Evolutionary conservation across 2,888 invertebrate genomes (phyloP).

Genomic region (Morpho achilles): DNA sequence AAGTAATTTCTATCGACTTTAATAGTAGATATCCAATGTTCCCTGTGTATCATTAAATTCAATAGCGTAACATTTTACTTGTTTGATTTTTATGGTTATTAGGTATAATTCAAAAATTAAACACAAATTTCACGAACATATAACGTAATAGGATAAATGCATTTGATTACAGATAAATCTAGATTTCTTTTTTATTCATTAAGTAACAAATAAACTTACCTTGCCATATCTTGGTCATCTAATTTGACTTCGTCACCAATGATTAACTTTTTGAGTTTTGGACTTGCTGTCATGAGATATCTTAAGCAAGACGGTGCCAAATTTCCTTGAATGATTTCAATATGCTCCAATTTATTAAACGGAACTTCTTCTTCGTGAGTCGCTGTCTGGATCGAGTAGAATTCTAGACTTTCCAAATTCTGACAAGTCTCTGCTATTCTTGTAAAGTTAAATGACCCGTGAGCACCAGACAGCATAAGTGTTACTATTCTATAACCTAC

Average conservation of each 20-base stretch:
- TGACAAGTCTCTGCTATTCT: slow-evolving; percentile 80
- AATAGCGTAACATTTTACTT: no score
- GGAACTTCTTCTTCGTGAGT: slow-evolving; percentile 77
- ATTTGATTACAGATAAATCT: background rate
- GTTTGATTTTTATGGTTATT: no score
- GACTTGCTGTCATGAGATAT: slow-evolving; percentile 80
- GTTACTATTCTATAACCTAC: slow-evolving; percentile 76
- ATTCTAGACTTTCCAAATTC: slow-evolving; percentile 81
- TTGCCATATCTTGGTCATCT: slow-evolving; percentile 82
- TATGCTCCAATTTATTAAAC: slow-evolving; percentile 80
- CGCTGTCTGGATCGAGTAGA: slow-evolving; percentile 82
- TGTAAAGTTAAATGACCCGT: slow-evolving; percentile 79
- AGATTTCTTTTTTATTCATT: background rate
- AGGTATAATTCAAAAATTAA: no score
- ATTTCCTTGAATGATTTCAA: slow-evolving; percentile 84
- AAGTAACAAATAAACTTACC: slow-evolving; percentile 52
- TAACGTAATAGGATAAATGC: no score
- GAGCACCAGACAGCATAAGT: slow-evolving; percentile 79
- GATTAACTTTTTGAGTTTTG: slow-evolving; percentile 79
- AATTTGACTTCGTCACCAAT: slow-evolving; percentile 83
- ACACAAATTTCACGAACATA: no score
- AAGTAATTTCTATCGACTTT: no score
- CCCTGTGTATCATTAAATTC: no score
- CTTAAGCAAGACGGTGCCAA: slow-evolving; percentile 78
- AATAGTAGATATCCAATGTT: no score